These are phyloP conservation scores for Caracal caracal DNA, from an alignment of 2,113 vertebrate genomes.

Conservation along the genomic window DNA sequence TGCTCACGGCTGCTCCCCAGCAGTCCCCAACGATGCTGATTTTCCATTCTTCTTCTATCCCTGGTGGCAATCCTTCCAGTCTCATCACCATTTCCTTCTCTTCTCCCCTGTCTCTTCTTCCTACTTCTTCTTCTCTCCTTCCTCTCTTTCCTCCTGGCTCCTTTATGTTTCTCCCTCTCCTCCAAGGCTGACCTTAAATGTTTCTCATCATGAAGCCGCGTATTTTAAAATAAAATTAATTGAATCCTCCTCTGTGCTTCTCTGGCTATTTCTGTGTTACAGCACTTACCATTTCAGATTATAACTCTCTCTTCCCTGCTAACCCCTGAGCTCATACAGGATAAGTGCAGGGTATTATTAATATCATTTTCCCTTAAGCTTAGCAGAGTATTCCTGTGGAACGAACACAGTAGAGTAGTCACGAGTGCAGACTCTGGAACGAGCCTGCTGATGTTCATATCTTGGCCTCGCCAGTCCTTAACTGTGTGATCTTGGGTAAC, in stretches of 20 bases:
- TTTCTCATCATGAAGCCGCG: neutral
- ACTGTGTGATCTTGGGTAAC: neutral
- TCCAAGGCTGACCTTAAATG: neutral
- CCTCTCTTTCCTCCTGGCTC: neutral
- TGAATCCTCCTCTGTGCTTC: neutral
- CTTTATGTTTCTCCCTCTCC: neutral
- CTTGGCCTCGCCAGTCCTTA: neutral
- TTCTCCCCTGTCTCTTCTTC: neutral
- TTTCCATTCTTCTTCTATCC: neutral
- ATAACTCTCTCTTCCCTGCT: neutral
- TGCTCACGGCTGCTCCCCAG: neutral
- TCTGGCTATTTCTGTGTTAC: neutral
- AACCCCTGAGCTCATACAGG: neutral
- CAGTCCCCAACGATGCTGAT: neutral
- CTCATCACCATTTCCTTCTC: neutral
- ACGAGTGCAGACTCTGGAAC: neutral
- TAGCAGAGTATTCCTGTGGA: neutral
- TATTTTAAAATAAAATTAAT: neutral
- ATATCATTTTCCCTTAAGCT: neutral
- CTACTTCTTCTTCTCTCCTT: neutral
- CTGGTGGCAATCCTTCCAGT: neutral
- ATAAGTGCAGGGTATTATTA: neutral
- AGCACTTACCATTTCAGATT: neutral
- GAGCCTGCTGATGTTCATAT: neutral
- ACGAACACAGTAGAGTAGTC: neutral